These are phyloP conservation scores for Gobius niger DNA, from an alignment of 2,113 vertebrate species.

Conservation along the genomic window DNA sequence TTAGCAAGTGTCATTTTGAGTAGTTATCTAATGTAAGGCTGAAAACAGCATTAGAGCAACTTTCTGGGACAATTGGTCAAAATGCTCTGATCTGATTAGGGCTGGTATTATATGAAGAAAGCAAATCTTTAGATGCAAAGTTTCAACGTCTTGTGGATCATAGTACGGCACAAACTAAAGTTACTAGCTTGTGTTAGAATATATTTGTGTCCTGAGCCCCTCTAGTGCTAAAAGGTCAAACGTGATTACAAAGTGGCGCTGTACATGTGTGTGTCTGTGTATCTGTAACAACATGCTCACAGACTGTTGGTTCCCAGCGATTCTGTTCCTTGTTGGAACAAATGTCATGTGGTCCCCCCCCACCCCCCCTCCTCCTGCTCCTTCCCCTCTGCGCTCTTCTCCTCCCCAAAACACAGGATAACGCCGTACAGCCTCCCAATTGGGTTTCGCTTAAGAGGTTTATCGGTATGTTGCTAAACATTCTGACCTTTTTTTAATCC, in stretches of 20 bases:
- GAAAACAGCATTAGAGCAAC: too few species aligned
- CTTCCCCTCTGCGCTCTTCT: slow-evolving; percentile 51
- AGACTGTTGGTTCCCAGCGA: slow-evolving; percentile 40
- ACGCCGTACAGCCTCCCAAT: slow-evolving; percentile 75
- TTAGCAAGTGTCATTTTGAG: too few species aligned
- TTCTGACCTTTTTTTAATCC: slow-evolving; percentile 84
- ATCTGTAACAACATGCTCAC: slow-evolving; percentile 48
- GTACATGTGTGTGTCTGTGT: slow-evolving; percentile 23
- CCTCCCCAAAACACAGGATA: slow-evolving; percentile 74
- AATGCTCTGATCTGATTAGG: too few species aligned
- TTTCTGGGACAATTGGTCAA: too few species aligned
- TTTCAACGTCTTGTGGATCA: too few species aligned
- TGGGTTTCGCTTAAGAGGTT: slow-evolving; percentile 83
- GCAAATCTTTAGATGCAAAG: too few species aligned
- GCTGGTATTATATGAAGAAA: too few species aligned
- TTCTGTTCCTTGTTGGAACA: slow-evolving; percentile 68
- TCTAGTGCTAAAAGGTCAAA: neutral
- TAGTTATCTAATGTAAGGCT: too few species aligned
- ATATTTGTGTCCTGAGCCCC: neutral
- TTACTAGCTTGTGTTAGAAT: neutral
- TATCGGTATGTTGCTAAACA: slow-evolving; percentile 83
- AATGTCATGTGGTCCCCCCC: slow-evolving; percentile 62
- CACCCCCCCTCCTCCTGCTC: slow-evolving; percentile 23
- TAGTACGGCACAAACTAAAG: too few species aligned
- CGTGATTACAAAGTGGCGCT: slow-evolving; percentile 32